Evolutionary conservation across 2,797 vertebrate species (phyloP), one percentile per base, ranked within the genome.

Genomic region (Melopsittacus undulatus): DNA sequence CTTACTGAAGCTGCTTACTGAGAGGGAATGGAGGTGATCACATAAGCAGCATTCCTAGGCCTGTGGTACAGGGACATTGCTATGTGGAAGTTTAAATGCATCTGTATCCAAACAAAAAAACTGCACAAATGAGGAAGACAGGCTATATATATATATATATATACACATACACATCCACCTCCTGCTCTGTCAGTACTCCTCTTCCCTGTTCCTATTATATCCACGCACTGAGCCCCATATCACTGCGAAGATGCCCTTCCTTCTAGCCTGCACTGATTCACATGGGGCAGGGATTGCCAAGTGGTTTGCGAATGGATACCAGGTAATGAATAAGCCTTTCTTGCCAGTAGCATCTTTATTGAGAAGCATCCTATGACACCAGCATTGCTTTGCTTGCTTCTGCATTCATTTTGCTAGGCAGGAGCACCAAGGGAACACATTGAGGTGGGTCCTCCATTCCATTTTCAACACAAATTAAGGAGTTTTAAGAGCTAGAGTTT

Each of bases 211-310:
- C 48, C 20, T 43, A 9, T 21, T 16, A 42, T 16, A 42, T 4
- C 30, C 46, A 38, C 1, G 6, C 62, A 11, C 34, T 13, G 11
- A 70, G 57, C 22, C 36, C 82, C 45, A 7, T 4, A 9, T 4
- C 45, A 11, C 69, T 11, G 27, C 2, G 7, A 51, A 2, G 17
- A 29, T 14, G 40, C 13, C 74, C 62, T 8, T n/a, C 78, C 34
- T 52, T 42, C 62, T 45, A 38, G 48, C 1, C 61, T 14, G 20
- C 32, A 18, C 8, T 1, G 5, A n/a, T 23, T 38, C 32, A 6
- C 3, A 2, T 5, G 11, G 32, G 0, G 5, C 6, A 66, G 40
- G 42, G 64, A 38, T 11, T 7, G 5, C 30, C 30, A 13, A 32
- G 26, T 1, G 27, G 17, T 24, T 52, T 38, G 30, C 13, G 38